Base-by-base conservation (phyloP, 2,888 invertebrate species). In the Aethes cnicana region DNA sequence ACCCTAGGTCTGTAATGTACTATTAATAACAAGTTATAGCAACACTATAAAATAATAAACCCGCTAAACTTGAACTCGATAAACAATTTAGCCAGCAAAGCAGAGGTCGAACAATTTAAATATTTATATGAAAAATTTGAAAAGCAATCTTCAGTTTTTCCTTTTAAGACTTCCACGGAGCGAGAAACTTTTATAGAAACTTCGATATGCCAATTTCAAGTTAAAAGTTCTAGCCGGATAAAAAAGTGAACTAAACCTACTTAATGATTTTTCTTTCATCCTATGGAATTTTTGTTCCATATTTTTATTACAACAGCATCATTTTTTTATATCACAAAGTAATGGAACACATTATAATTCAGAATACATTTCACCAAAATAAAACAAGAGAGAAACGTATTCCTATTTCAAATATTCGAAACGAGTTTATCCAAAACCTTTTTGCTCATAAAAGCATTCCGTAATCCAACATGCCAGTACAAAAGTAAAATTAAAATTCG, bases 151-250 rank as follows among this genome's bases (percentile, higher is more conserved):
- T 57, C 59, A 57, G 44, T 44, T 46, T 50, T 56, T 65, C 60
- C 58, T 56, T 46, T 48, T 39, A 25, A 16, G 54, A 54, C 48
- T 59, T 49, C 33, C 46, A 41, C 55, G 56, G 54, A 35, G 25
- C 42, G 43, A 37, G 36, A 43, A 50, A 50, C 50, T 50, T 50
- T 56, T 21, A 43, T 43, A 20, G 41, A 35, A 61, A 65, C 58
- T 66, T 67, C 63, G 60, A 66, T 65, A 62, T 63, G 54, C 61
- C 65, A 62, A 67, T 66, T 65, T 60, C 55, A 53, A 54, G 44
- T 53, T 53, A 30, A 21, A 55, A 67, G 65, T 62, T 41, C 18
- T 12, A 52, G 41, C 50, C 56, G 55, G 54, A 59, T 55, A 63
- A 56, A 66, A 60, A 55, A 65, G 57, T 54, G 28, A 59, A 32